Evolutionary conservation across 2,888 invertebrate species (phyloP).

Genomic region (Tineola bisselliella): DNA sequence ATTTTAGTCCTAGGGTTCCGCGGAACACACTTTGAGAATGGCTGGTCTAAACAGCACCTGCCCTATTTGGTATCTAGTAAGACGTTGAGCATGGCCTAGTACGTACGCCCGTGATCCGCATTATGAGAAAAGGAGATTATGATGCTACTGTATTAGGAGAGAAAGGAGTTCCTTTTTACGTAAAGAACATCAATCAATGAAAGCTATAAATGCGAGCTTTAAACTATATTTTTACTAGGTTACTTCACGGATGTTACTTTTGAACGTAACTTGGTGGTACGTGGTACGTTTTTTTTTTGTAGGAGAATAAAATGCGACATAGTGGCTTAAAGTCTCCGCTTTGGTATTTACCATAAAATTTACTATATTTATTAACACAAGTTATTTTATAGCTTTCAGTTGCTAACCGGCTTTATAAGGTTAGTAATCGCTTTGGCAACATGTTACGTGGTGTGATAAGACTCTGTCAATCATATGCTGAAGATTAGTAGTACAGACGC

Average conservation of each 20-base stretch:
- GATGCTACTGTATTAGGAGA: slow-evolving; percentile 9
- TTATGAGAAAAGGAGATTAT: slow-evolving; percentile 10
- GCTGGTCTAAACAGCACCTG: background rate
- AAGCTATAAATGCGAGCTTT: background rate
- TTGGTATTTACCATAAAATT: too few relatives aligned
- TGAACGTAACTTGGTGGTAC: too few relatives aligned
- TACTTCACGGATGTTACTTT: too few relatives aligned
- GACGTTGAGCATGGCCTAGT: background rate
- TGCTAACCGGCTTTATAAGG: background rate
- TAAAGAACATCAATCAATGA: background rate
- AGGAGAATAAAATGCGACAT: too few relatives aligned
- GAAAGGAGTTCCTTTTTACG: background rate
- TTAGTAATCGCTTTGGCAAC: background rate
- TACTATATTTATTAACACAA: too few relatives aligned
- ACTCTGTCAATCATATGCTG: slow-evolving; percentile 2
- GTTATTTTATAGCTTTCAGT: too few relatives aligned
- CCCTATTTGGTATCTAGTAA: background rate
- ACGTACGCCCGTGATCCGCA: slow-evolving; percentile 5
- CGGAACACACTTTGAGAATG: too few relatives aligned
- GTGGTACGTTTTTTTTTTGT: too few relatives aligned
- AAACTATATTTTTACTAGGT: background rate
- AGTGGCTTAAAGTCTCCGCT: too few relatives aligned
- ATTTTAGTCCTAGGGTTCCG: too few relatives aligned
- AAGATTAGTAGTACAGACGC: background rate
- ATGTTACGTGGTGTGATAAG: slow-evolving; percentile 4